phyloP scores from a whole-genome alignment of 2,888 invertebrate genomes.

The Patella caerulea region DNA sequence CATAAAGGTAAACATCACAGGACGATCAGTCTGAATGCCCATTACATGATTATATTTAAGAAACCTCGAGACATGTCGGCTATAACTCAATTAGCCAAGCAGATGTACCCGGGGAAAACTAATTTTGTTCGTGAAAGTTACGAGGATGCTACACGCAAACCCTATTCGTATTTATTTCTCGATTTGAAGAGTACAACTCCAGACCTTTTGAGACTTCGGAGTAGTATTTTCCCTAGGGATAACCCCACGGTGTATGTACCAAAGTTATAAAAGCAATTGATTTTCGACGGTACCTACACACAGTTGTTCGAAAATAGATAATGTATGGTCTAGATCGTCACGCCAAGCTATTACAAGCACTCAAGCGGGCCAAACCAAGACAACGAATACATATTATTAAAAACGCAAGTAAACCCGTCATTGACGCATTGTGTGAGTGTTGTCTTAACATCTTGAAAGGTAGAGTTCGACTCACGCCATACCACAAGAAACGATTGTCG shows the following conservation, averaged over 20 bases:
- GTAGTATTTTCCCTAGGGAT: constrained; percentile 18
- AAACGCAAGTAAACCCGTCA: not conserved
- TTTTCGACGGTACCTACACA: not conserved
- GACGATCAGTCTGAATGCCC: constrained; percentile 18
- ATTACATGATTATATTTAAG: constrained; percentile 12
- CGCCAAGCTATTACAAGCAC: not conserved
- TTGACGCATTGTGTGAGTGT: constrained; percentile 1
- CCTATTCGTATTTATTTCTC: too few species aligned
- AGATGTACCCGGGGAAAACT: constrained; percentile 13
- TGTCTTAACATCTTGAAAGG: constrained; percentile 16
- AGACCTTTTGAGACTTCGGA: too few species aligned
- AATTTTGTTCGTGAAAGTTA: too few species aligned
- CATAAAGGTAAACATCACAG: constrained; percentile 15
- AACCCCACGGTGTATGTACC: constrained; percentile 16
- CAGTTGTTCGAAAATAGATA: not conserved
- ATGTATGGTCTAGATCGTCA: not conserved
- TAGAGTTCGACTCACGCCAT: constrained; percentile 10
- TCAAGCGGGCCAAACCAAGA: not conserved
- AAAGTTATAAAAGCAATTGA: constrained; percentile 5
- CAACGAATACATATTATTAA: constrained; percentile 8
- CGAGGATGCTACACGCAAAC: too few species aligned
- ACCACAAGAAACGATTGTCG: constrained; percentile 11
- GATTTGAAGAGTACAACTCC: too few species aligned
- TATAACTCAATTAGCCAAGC: constrained; percentile 14
- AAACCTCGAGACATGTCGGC: not conserved